Conservation (phyloP, 2,113 vertebrate species). For the Calyptommatus sinebrachiatus region DNA sequence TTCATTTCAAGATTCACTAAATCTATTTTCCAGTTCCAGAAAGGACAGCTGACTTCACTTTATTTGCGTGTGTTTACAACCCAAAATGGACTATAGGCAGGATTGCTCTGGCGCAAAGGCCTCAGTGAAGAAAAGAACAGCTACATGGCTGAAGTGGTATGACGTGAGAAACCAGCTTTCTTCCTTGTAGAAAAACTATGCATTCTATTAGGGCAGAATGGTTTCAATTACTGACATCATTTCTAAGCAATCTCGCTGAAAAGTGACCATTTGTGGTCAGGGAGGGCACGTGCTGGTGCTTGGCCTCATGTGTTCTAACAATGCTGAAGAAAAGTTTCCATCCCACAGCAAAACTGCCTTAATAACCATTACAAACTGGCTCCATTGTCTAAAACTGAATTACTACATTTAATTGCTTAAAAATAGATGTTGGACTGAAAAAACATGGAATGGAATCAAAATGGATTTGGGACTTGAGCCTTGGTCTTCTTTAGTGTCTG, state of each 20-base stretch:
- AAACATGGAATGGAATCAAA: constrained; percentile 24
- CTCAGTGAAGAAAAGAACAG: neutral
- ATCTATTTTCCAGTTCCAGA: neutral
- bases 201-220: neutral
- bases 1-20: neutral
- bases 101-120: neutral
- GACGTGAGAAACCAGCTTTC: neutral
- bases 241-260: constrained; percentile 24
- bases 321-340: constrained; percentile 30
- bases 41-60: neutral
- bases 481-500: neutral
- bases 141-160: neutral
- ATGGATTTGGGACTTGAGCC: constrained; percentile 9
- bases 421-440: neutral
- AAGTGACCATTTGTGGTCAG: neutral
- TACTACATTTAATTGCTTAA: neutral
- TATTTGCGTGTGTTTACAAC: neutral
- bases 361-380: constrained; percentile 20
- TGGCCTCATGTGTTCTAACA: neutral
- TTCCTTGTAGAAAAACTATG: rapidly evolving
- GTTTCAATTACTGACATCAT: constrained; percentile 32
- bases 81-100: neutral
- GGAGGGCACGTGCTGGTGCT: neutral
- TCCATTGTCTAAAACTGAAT: rapidly evolving
- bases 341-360: constrained; percentile 17